Conservation (phyloP, 2,888 invertebrate species). For the Trachelus stipa region DNA sequence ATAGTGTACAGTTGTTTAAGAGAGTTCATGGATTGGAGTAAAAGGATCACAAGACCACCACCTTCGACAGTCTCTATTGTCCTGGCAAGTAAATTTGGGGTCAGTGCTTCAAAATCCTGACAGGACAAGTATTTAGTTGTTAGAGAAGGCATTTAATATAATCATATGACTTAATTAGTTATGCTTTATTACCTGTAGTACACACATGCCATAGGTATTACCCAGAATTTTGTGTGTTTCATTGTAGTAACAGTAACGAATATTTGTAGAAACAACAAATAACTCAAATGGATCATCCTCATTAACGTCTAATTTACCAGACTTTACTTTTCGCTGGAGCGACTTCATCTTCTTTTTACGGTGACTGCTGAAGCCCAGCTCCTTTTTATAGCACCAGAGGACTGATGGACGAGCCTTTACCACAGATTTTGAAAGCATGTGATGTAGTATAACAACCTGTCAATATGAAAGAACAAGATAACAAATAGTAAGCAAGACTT, state of each 20-base stretch:
- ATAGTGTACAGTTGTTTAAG: conserved; percentile 95
- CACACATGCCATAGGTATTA: conserved; percentile 96
- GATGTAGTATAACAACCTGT: conserved; percentile 95
- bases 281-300: conserved; percentile 97
- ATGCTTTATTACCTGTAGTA: conserved; percentile 78
- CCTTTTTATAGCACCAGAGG: conserved; percentile 98
- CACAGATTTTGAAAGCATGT: conserved; percentile 95
- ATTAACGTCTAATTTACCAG: conserved; percentile 88
- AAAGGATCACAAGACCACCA: conserved; percentile 90
- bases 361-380: conserved; percentile 75
- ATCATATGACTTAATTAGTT: conserved; percentile 11
- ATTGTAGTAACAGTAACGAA: conserved; percentile 96
- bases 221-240: conserved; percentile 98
- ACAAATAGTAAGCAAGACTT: neutral
- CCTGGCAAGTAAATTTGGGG: conserved; percentile 95
- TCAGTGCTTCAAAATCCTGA: conserved; percentile 96
- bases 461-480: conserved; percentile 40
- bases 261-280: conserved; percentile 95
- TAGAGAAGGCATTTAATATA: neutral
- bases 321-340: conserved; percentile 84
- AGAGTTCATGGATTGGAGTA: conserved; percentile 87
- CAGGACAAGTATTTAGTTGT: neutral
- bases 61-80: conserved; percentile 99
- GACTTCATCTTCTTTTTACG: conserved; percentile 92
- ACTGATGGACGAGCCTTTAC: conserved; percentile 94